phyloP scores from a whole-genome alignment of 2,888 invertebrate species.

The Diabrotica balteata region DNA sequence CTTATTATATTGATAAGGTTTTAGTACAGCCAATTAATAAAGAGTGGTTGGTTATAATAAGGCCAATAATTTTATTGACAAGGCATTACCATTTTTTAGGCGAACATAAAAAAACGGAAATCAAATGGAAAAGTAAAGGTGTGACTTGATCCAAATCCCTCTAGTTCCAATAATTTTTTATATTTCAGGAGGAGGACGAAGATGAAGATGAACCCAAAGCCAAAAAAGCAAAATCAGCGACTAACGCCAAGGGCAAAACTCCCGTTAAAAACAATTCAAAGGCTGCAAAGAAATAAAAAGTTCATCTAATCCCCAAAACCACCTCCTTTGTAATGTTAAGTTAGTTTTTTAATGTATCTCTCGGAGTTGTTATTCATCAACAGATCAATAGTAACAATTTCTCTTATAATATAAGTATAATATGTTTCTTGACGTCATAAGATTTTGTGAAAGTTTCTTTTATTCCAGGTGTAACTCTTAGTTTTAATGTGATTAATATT shows the following conservation, averaged over 20 bases:
- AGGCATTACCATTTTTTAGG: constrained; percentile 43
- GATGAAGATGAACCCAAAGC: constrained; percentile 79
- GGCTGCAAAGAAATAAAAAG: constrained; percentile 66
- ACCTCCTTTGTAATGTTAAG: constrained; percentile 18
- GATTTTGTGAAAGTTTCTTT: constrained; percentile 34
- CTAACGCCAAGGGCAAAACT: constrained; percentile 75
- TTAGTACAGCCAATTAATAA: not conserved
- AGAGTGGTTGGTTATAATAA: not conserved
- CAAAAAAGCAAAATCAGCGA: constrained; percentile 78
- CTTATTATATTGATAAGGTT: not conserved
- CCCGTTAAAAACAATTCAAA: constrained; percentile 65
- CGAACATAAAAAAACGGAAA: constrained; percentile 51
- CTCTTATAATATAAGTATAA: constrained; percentile 27
- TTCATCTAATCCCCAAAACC: constrained; percentile 13
- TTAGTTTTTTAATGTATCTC: constrained; percentile 33
- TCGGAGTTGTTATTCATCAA: constrained; percentile 22
- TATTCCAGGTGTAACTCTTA: constrained; percentile 35
- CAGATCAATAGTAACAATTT: not conserved
- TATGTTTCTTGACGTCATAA: constrained; percentile 22
- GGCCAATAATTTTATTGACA: constrained; percentile 21
- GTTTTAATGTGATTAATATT: constrained; percentile 41
- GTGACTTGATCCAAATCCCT: constrained; percentile 37
- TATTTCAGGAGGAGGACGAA: constrained; percentile 68
- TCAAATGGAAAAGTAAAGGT: constrained; percentile 53
- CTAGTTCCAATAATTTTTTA: constrained; percentile 39